Base-by-base conservation (phyloP, 2,888 invertebrate genomes). In the Drosophila kokeensis region DNA sequence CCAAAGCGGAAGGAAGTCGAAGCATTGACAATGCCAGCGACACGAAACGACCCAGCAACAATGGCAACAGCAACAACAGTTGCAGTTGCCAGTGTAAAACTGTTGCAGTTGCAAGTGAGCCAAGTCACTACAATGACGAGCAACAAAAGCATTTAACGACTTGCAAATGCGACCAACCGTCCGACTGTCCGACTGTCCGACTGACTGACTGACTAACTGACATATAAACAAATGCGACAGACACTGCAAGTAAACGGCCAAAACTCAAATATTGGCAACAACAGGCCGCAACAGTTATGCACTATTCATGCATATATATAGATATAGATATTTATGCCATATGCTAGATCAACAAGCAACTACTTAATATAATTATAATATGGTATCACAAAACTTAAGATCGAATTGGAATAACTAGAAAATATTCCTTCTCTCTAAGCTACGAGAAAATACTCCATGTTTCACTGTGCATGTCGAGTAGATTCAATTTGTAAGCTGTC, bases 71-170 rank as follows among this genome's bases (percentile, higher is more conserved):
- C 50, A 57, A 24, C 57, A 70, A 57, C 67, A 72, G 73, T 50
- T 58, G 78, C 68, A 59, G 68, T 64, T 78, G 45, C 13, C n/a
- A 21, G 21, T 13, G 6, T 6, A 42, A 55, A 69, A 59, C 70
- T 69, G 68, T 50, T 58, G 78, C 62, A 53, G 79, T 66, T 79
- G 77, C 63, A 79, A 69, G 66, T 75, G 11, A 50, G 53, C 49
- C 52, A 32, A 53, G 52, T 36, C 59, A 67, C 66, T 59, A 64
- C 66, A 76, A 73, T 73, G 79, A 60, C 55, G 69, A 72, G 72
- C 81, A 80, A 82, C 76, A 83, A 81, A 89, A 84, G 87, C 82
- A 90, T 87, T 87, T 90, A 90, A 77, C 88, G 86, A 90, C 88
- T 90, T 90, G 83, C 75, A 82, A 87, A 85, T 89, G 83, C 81